Evolutionary conservation across 37 sponge, comb jelly and placozoan species (phyloP).

Genomic region (Halisarca cf. caerulea): DNA sequence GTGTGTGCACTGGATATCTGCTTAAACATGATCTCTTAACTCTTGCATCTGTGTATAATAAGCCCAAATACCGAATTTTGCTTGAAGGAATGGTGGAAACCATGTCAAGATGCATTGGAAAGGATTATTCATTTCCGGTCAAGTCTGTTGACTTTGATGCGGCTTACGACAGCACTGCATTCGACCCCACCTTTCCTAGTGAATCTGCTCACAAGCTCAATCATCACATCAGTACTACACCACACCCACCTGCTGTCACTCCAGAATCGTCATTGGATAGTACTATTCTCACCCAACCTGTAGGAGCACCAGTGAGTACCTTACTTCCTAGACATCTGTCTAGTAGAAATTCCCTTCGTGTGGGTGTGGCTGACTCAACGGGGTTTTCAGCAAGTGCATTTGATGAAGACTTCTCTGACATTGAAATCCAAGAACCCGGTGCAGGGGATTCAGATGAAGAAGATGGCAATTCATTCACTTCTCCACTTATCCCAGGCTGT

Average conservation of each 20-base stretch:
- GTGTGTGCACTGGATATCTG: conserved; percentile 57
- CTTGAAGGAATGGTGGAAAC: conserved; percentile 74
- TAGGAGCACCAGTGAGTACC: too few relatives aligned
- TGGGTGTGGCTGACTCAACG: too few relatives aligned
- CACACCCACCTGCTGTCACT: neutral
- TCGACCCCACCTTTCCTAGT: neutral
- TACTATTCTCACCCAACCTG: too few relatives aligned
- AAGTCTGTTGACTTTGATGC: neutral
- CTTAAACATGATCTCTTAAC: conserved; percentile 70
- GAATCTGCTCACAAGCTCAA: neutral
- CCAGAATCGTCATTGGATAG: too few relatives aligned
- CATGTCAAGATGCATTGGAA: conserved; percentile 53
- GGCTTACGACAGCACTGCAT: neutral
- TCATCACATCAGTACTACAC: neutral
- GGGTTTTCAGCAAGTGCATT: neutral
- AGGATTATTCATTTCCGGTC: neutral
- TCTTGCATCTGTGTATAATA: conserved; percentile 56
- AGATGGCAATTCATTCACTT: neutral
- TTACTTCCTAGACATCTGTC: too few relatives aligned
- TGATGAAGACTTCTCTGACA: neutral
- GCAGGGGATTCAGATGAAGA: neutral
- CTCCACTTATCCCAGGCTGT: neutral
- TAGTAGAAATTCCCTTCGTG: too few relatives aligned
- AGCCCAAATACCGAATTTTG: conserved; percentile 82
- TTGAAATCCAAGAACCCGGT: neutral